phyloP scores from a whole-genome alignment of 30 jellyfish, hydroid and myxozoan genomes.

The Nemopilema nomurai region DNA sequence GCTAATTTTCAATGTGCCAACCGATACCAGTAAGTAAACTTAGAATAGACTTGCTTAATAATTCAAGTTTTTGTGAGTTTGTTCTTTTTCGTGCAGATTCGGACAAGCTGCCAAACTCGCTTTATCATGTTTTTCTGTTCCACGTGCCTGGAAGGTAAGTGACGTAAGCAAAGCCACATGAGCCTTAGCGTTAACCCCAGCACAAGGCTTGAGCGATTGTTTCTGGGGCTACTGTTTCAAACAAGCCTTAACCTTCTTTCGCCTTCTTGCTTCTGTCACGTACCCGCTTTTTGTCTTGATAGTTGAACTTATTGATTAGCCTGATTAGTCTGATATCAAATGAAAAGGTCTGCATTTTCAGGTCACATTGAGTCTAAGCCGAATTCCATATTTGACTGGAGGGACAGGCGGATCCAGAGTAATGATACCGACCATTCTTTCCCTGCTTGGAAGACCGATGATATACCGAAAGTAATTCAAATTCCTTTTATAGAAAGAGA shows the following conservation, averaged over 20 bases:
- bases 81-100: slow-evolving; percentile 28
- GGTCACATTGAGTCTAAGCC: slow-evolving; percentile 60
- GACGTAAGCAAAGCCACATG: too few relatives aligned
- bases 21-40: too few relatives aligned
- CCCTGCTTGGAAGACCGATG: slow-evolving; percentile 88
- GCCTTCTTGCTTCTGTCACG: too few relatives aligned
- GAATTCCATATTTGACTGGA: slow-evolving; percentile 59
- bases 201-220: too few relatives aligned
- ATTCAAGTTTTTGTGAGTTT: not conserved
- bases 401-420: slow-evolving; percentile 22
- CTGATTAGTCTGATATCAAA: too few relatives aligned
- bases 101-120: slow-evolving; percentile 76
- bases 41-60: not conserved
- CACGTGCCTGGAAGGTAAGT: slow-evolving; percentile 87
- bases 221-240: too few relatives aligned
- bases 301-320: too few relatives aligned
- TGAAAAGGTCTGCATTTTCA: slow-evolving; percentile 3
- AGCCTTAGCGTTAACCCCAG: too few relatives aligned
- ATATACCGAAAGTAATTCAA: slow-evolving; percentile 69
- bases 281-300: too few relatives aligned
- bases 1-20: too few relatives aligned
- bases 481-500: not conserved
- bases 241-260: too few relatives aligned
- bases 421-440: slow-evolving; percentile 38
- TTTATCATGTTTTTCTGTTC: slow-evolving; percentile 63